These are phyloP conservation scores for Heterotis niloticus DNA, from an alignment of 2,113 vertebrate species.

Conservation along the genomic window DNA sequence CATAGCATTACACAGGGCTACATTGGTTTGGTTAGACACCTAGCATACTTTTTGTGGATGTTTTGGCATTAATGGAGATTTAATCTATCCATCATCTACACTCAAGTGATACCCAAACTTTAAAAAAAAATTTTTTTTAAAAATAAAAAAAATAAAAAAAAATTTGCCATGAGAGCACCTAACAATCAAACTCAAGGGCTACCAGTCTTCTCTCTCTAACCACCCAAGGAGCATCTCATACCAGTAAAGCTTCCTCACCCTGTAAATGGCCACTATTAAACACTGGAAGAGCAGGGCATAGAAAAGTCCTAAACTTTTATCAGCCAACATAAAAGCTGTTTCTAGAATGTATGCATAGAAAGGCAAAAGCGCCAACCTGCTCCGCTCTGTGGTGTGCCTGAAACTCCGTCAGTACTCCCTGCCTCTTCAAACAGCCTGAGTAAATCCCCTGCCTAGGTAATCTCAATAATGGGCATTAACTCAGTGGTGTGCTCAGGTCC, in stretches of 20 bases:
- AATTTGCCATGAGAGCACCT: background rate
- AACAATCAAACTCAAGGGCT: too few species aligned
- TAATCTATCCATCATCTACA: too few species aligned
- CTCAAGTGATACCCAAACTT: too few species aligned
- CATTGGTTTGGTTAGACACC: too few species aligned
- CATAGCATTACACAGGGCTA: too few species aligned
- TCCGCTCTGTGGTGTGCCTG: background rate
- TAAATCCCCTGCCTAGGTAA: background rate
- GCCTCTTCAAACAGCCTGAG: background rate
- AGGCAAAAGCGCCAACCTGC: background rate
- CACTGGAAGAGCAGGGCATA: background rate
- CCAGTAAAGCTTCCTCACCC: background rate
- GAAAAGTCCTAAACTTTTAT: too few species aligned
- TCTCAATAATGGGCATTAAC: background rate
- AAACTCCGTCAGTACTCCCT: background rate
- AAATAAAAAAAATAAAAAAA: too few species aligned
- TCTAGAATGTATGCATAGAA: too few species aligned
- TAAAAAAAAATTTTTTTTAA: too few species aligned
- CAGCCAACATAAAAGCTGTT: too few species aligned
- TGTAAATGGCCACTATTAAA: background rate
- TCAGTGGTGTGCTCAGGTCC: background rate
- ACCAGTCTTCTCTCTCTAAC: background rate
- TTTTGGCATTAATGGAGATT: too few species aligned
- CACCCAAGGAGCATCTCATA: background rate
- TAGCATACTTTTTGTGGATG: too few species aligned